Evolutionary conservation across 2,797 vertebrate genomes (phyloP), one percentile per base, ranked within the genome.

Genomic region (Siniperca undulata): DNA sequence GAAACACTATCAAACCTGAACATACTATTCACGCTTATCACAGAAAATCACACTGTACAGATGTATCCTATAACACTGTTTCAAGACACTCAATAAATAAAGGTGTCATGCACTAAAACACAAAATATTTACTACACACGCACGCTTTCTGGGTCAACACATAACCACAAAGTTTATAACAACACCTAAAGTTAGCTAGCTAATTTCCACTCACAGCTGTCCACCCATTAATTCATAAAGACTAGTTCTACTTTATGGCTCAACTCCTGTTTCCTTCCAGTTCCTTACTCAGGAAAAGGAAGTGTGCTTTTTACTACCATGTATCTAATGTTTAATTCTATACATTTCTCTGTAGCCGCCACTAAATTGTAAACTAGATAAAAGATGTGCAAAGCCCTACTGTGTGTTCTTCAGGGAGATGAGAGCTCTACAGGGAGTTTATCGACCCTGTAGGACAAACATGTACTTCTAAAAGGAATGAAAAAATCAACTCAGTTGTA

Each of bases 191-290:
- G 46, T 36, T 80, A 72, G 12, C 64, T 71, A 77, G 10, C 20
- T n/a, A 19, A 12, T 50, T 13, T 44, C 24, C 50, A 74, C 64
- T 61, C 70, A 73, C 70, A 70, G 70, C 55, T 61, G 42, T 74
- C 22, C 72, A 74, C 48, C 24, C 42, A 56, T 52, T 12, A 52
- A 80, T 34, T 80, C 53, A 74, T 82, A 73, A 85, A 73, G 44
- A 87, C 70, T 82, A 81, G 30, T 70, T 87, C 81, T 78, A 92
- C 79, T 81, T 74, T 86, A 93, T 94, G 91, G 92, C 89, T 93
- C 72, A 42, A 52, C 70, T 92, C 89, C 89, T 75, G 55, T 66
- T 89, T 78, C 14, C 61, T 70, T 79, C 70, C 76, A 65, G 34
- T 78, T 82, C 88, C 78, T 61, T 46, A 42, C 52, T 72, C 7